Evolutionary conservation across 2,113 vertebrate species (phyloP).

Genomic region (Callithrix jacchus): DNA sequence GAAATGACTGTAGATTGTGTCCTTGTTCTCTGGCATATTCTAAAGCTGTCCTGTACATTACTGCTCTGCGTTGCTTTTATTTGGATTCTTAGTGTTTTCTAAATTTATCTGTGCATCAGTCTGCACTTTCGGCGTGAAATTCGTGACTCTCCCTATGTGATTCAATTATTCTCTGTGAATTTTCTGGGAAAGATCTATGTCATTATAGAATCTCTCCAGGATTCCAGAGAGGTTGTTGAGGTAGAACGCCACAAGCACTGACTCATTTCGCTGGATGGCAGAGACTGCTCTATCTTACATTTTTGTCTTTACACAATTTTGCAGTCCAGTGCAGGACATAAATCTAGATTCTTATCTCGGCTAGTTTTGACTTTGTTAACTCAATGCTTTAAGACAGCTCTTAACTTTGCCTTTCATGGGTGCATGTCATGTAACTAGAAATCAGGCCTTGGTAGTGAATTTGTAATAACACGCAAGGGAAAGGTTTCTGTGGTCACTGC

Average conservation of each 20-base stretch:
- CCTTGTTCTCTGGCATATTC: conserved; percentile 67
- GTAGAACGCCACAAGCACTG: not conserved
- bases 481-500: not conserved
- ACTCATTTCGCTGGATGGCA: not conserved
- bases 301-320: not conserved
- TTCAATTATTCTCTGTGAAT: not conserved
- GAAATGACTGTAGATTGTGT: conserved; percentile 24
- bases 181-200: not conserved
- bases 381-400: not conserved
- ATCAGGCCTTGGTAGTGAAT: not conserved
- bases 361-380: not conserved
- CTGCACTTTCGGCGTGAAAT: conserved; percentile 66
- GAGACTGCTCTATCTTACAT: not conserved
- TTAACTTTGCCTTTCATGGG: not conserved
- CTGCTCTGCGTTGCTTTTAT: conserved; percentile 39
- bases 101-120: conserved; percentile 48
- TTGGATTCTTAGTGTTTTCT: conserved; percentile 53
- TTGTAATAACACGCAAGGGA: not conserved
- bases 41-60: conserved; percentile 19
- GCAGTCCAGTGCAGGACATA: not conserved
- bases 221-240: not conserved
- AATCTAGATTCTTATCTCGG: not conserved
- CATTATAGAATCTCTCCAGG: not conserved
- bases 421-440: not conserved
- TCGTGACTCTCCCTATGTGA: not conserved